Evolutionary conservation across 2,797 vertebrate species (phyloP).

Genomic region (Phoxinus dragarum): DNA sequence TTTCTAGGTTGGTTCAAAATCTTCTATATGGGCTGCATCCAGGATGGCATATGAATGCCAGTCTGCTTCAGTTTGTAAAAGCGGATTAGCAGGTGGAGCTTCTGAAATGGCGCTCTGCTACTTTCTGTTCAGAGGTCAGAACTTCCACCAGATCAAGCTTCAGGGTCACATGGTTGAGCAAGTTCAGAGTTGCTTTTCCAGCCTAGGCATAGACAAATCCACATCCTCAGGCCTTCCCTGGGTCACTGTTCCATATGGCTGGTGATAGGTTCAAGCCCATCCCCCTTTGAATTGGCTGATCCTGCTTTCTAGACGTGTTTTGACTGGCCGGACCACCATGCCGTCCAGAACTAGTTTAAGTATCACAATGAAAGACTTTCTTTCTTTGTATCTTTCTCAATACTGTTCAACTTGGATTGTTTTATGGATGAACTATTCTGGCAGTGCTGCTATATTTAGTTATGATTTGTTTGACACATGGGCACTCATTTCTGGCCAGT

Average conservation of each 20-base stretch:
- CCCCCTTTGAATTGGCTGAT: conserved; percentile 29
- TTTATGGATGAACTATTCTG: conserved; percentile 29
- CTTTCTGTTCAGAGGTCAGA: conserved; percentile 49
- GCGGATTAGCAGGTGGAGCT: not conserved
- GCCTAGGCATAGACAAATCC: conserved; percentile 63
- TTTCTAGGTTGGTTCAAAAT: conserved; percentile 10
- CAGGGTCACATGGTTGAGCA: conserved; percentile 61
- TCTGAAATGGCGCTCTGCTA: not conserved
- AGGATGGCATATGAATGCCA: not conserved
- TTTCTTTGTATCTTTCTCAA: not conserved
- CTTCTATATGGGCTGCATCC: not conserved
- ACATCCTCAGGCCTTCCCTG: conserved; percentile 26
- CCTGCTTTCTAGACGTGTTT: conserved; percentile 33
- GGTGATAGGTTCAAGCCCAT: conserved; percentile 59
- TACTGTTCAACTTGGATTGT: not conserved
- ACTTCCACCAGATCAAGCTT: conserved; percentile 63
- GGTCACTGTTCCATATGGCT: conserved; percentile 53
- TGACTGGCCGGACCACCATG: conserved; percentile 39
- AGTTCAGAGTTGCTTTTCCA: conserved; percentile 66
- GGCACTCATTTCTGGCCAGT: not conserved
- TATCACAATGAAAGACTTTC: conserved; percentile 13
- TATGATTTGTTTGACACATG: not conserved
- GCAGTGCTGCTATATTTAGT: conserved; percentile 25
- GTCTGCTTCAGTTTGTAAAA: conserved; percentile 8
- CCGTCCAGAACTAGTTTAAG: conserved; percentile 10